Base-by-base conservation (phyloP, 2,888 invertebrate genomes). In the Choristoneura rosaceana region DNA sequence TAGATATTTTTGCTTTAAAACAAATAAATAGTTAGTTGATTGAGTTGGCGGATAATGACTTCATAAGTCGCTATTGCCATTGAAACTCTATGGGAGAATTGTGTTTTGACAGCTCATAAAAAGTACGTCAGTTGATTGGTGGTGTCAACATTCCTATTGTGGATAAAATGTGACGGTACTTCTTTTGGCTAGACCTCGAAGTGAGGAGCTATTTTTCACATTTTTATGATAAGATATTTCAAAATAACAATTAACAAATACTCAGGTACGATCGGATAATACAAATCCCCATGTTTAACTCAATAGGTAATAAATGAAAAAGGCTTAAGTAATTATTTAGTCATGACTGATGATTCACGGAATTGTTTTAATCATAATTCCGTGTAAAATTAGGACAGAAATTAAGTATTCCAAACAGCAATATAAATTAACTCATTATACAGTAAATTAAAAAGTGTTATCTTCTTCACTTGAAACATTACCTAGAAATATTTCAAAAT, bases 281-380 rank as follows among this genome's bases (percentile, higher is more conserved):
- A 17, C 15, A 41, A 62, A 55, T 63, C 63, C 63, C 12, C 12
- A 47, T 43, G 12, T 45, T 62, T 10, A 62, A 62, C 7, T 34
- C n/a, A 38, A n/a, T 59, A n/a, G 38, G 59, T 7, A n/a, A n/a
- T n/a, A n/a, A n/a, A 59, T 52, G 7, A 59, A 59, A 34, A n/a
- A 25, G 25, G n/a, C n/a, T 8, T 3, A 59, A 34, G n/a, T 2
- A 59, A 10, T 9, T 10, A 43, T 12, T 41, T 0, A 12, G 34
- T 33, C 14, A 59, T 59, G n/a, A 59, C n/a, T 59, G 2, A 38
- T 59, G n/a, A n/a, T 59, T 34, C 59, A 34, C 14, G 7, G 38
- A 34, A 34, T 34, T 59, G 38, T 65, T 70, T 59, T 10, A 34
- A 38, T 58, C 55, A 33, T 55, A 55, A 62, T 62, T 34, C 52